Conservation (phyloP, 2,797 vertebrate species). For the Chelmon rostratus region DNA sequence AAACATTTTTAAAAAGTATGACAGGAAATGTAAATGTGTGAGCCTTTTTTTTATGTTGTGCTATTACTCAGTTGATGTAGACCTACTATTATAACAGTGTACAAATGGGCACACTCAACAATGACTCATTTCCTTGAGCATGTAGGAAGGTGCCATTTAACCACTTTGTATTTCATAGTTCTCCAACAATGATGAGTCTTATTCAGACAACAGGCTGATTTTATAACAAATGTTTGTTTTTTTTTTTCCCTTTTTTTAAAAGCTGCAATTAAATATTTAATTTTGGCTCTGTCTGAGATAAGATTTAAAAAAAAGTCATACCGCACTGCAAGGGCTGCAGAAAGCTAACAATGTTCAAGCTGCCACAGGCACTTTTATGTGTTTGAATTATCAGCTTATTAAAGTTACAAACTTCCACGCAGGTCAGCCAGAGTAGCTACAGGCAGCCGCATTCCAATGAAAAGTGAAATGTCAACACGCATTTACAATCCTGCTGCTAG, state of each 20-base stretch:
- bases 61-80: slow-evolving; percentile 18
- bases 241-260: slow-evolving; percentile 22
- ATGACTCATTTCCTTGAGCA: slow-evolving; percentile 17
- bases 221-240: slow-evolving; percentile 20
- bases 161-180: slow-evolving; percentile 19
- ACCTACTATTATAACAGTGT: slow-evolving; percentile 25
- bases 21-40: slow-evolving; percentile 16
- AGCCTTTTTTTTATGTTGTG: slow-evolving; percentile 16
- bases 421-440: slow-evolving; percentile 75
- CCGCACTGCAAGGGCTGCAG: slow-evolving; percentile 28
- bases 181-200: slow-evolving; percentile 19
- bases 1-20: slow-evolving; percentile 22
- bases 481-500: slow-evolving; percentile 82
- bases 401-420: slow-evolving; percentile 80
- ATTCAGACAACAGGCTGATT: slow-evolving; percentile 20
- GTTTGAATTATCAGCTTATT: slow-evolving; percentile 88
- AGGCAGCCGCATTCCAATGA: slow-evolving; percentile 78
- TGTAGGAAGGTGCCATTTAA: slow-evolving; percentile 25
- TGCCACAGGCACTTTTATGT: slow-evolving; percentile 75
- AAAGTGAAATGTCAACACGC: slow-evolving; percentile 84
- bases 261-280: slow-evolving; percentile 50
- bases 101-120: not conserved
- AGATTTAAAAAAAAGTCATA: slow-evolving; percentile 7
- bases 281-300: slow-evolving; percentile 20
- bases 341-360: slow-evolving; percentile 43